Conservation (phyloP, 2,797 vertebrate genomes). For the Lepilemur septentrionalis region DNA sequence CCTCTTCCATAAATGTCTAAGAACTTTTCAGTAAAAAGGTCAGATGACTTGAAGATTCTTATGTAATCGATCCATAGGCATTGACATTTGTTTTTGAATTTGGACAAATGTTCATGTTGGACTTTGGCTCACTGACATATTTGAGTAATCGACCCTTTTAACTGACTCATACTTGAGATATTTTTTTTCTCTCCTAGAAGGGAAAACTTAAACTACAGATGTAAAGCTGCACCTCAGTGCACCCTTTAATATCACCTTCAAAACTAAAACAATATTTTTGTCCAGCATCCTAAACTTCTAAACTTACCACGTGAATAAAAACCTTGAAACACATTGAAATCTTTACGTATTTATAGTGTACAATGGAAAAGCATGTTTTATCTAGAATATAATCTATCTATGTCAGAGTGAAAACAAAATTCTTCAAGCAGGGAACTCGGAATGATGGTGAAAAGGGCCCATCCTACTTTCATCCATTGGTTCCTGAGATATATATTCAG, state of each 20-base stretch:
- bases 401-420: not conserved
- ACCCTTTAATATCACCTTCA: not conserved
- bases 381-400: not conserved
- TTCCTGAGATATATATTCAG: not conserved
- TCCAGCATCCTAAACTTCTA: not conserved
- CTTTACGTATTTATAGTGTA: not conserved
- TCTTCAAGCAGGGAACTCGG: not conserved
- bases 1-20: slow-evolving; percentile 63
- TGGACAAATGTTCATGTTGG: slow-evolving; percentile 64
- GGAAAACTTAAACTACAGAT: not conserved
- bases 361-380: not conserved
- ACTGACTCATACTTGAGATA: slow-evolving; percentile 25
- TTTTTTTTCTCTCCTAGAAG: not conserved
- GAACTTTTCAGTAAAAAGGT: slow-evolving; percentile 69
- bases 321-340: not conserved
- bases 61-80: slow-evolving; percentile 61
- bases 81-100: slow-evolving; percentile 77
- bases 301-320: not conserved
- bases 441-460: not conserved
- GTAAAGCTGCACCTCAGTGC: not conserved
- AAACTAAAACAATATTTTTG: not conserved
- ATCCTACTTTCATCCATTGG: not conserved
- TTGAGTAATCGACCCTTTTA: slow-evolving; percentile 67
- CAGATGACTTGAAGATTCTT: slow-evolving; percentile 63
- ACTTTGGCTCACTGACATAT: slow-evolving; percentile 55